These are phyloP conservation scores for Taenioides sp. DNA, from an alignment of 2,797 vertebrate genomes.

Conservation along the genomic window DNA sequence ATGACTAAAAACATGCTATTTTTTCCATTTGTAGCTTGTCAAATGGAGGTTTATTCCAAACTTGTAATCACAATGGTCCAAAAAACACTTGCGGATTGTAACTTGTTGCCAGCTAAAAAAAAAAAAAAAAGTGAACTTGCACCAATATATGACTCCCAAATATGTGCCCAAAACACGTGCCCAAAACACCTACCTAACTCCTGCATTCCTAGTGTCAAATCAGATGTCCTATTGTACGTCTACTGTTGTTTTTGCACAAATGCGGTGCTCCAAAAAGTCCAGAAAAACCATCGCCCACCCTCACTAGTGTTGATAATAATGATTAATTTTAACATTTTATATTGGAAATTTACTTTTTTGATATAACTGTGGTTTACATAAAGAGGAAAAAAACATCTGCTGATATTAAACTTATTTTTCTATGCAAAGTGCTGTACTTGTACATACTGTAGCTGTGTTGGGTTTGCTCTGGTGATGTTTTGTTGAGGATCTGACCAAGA, in stretches of 20 bases:
- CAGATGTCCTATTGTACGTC: constrained; percentile 45
- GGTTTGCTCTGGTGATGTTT: constrained; percentile 62
- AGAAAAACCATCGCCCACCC: constrained; percentile 37
- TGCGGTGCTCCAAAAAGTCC: constrained; percentile 62
- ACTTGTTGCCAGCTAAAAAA: constrained; percentile 42
- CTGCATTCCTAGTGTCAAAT: constrained; percentile 69
- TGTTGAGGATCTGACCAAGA: constrained; percentile 51
- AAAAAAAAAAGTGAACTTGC: constrained; percentile 59
- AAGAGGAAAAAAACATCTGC: constrained; percentile 68
- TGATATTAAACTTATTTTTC: constrained; percentile 79
- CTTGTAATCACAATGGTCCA: constrained; percentile 25
- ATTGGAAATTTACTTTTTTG: constrained; percentile 68
- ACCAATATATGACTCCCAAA: constrained; percentile 49
- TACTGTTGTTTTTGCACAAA: constrained; percentile 55
- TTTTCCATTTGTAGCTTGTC: constrained; percentile 72
- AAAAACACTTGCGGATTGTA: constrained; percentile 42
- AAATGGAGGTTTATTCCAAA: constrained; percentile 61
- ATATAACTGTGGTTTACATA: constrained; percentile 79
- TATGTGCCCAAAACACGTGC: constrained; percentile 51
- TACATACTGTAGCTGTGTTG: constrained; percentile 73
- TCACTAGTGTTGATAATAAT: constrained; percentile 47
- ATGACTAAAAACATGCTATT: constrained; percentile 50
- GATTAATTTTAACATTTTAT: constrained; percentile 76
- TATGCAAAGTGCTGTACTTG: constrained; percentile 82
- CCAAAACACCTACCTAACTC: constrained; percentile 48